Percentiles rank a stretch among this genome's conserved stretches.
These are phyloP conservation scores for Apodemus agrarius DNA, from an alignment of 2,797 vertebrate species.

Conservation along the genomic window DNA sequence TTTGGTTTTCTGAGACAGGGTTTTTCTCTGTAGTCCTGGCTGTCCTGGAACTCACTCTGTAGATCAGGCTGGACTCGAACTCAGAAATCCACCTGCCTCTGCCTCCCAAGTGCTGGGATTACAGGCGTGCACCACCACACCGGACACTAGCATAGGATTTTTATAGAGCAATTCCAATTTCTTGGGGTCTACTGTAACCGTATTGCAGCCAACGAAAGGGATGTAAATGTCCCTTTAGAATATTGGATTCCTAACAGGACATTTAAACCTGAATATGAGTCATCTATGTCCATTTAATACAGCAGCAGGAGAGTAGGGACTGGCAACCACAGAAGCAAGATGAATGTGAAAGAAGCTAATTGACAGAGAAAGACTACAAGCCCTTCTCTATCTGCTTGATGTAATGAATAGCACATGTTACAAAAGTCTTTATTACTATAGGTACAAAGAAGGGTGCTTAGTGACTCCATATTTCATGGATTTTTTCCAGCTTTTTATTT, in stretches of 20 bases:
- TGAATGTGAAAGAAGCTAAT: background rate
- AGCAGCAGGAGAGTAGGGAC: background rate
- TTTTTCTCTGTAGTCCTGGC: too few species aligned
- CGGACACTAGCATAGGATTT: background rate
- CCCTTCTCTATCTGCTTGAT: background rate
- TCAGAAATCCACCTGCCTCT: too few species aligned
- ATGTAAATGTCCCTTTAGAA: background rate
- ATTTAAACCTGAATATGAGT: background rate
- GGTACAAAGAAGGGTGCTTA: background rate
- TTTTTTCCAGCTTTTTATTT: too few species aligned
- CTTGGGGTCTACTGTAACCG: background rate
- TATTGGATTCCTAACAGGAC: background rate
- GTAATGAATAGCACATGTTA: background rate
- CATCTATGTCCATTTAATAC: background rate
- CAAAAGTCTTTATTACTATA: background rate
- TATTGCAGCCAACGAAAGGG: background rate
- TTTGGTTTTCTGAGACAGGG: too few species aligned
- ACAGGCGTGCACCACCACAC: too few species aligned
- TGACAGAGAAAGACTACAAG: background rate
- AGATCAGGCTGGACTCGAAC: too few species aligned
- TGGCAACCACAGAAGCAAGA: background rate
- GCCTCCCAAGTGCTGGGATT: too few species aligned
- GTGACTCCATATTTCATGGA: background rate
- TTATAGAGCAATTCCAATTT: background rate
- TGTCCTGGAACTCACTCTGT: too few species aligned